Evolutionary conservation across 23 tunicate genomes (phyloP).

Genomic region (Clavelina lepadiformis): DNA sequence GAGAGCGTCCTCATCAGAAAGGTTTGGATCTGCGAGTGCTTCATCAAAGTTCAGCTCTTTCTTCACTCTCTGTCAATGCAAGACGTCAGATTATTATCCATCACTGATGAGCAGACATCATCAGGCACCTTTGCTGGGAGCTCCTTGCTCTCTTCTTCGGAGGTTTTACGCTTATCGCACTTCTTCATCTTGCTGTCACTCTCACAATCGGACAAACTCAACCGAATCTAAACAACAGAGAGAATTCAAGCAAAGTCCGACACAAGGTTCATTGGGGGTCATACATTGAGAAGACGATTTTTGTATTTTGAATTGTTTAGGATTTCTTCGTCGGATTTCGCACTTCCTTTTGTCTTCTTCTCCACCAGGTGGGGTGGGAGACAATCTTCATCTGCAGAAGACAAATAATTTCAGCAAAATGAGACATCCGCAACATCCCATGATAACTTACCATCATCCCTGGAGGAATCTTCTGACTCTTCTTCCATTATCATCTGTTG

Average conservation of each 20-base stretch:
- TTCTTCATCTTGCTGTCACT: not conserved
- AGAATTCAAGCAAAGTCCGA: no score
- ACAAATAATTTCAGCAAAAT: not conserved
- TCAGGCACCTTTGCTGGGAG: not conserved
- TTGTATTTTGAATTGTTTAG: no score
- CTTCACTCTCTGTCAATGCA: constrained; percentile 3
- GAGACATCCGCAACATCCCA: no score
- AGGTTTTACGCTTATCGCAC: not conserved
- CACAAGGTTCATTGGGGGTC: no score
- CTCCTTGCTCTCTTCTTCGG: not conserved
- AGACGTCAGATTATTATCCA: not conserved
- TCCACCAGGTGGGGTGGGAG: not conserved
- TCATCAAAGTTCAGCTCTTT: constrained; percentile 13
- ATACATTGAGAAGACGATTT: not conserved
- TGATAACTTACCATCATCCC: no score
- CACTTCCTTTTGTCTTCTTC: constrained; percentile 14
- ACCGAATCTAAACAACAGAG: not conserved
- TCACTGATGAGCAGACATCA: not conserved
- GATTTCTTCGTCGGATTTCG: no score
- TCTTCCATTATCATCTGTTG: not conserved
- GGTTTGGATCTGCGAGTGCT: constrained; percentile 20
- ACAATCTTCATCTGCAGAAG: no score
- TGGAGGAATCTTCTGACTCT: no score
- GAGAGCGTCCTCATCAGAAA: constrained; percentile 21
- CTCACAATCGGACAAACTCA: not conserved